phyloP scores from a whole-genome alignment of 1,140 invertebrate genomes.

The Rhopalosiphum padi region DNA sequence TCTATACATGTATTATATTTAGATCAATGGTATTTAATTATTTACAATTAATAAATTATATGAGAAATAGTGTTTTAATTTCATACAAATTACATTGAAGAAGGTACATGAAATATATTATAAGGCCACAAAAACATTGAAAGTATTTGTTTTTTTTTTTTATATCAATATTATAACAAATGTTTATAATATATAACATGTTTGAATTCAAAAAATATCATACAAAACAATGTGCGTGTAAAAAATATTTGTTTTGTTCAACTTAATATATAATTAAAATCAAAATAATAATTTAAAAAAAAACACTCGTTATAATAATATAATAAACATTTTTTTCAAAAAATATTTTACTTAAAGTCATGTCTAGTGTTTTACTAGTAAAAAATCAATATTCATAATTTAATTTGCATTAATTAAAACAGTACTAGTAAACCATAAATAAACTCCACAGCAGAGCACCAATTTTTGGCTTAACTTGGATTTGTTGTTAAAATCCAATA shows the following conservation, averaged over 20 bases:
- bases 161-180: conserved; percentile 41
- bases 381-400: background rate
- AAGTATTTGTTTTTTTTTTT: conserved; percentile 20
- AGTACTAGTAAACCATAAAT: conserved; percentile 23
- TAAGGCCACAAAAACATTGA: conserved; percentile 49
- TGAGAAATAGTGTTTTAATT: conserved; percentile 30
- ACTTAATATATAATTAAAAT: conserved; percentile 22
- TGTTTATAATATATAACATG: conserved; percentile 52
- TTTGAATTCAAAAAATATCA: conserved; percentile 29
- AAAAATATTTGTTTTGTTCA: conserved; percentile 55
- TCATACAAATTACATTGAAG: conserved; percentile 37
- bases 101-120: conserved; percentile 19
- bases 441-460: conserved; percentile 1
- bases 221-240: conserved; percentile 49
- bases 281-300: conserved; percentile 26
- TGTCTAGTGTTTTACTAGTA: conserved; percentile 24
- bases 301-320: conserved; percentile 22
- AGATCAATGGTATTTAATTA: background rate
- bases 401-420: conserved; percentile 22
- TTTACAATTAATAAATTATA: background rate
- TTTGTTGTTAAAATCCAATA: conserved; percentile 2
- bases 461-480: conserved; percentile 17
- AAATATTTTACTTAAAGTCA: conserved; percentile 29
- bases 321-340: background rate
- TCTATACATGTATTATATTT: background rate